phyloP scores from a whole-genome alignment of 2,113 vertebrate genomes.

The Chionodraco myersi region DNA sequence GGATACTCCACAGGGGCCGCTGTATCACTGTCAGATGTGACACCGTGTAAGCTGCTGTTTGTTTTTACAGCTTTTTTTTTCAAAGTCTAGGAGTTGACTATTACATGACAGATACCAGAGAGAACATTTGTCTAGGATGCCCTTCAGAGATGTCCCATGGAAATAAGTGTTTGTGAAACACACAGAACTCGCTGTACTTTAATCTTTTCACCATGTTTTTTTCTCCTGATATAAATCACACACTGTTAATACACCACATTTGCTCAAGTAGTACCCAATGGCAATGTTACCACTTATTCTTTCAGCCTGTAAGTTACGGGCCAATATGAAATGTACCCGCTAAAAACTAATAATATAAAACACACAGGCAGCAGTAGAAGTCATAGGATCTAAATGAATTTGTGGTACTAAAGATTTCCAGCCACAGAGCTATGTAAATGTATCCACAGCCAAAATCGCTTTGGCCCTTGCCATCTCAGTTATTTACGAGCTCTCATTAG shows the following conservation, averaged over 20 bases:
- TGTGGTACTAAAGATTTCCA: conserved; percentile 23
- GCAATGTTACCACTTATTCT: conserved; percentile 55
- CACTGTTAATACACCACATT: conserved; percentile 18
- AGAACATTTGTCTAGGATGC: conserved; percentile 45
- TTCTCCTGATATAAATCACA: conserved; percentile 55
- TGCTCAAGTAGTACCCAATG: conserved; percentile 31
- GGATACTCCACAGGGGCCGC: conserved; percentile 24
- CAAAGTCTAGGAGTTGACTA: conserved; percentile 40
- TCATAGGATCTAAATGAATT: conserved; percentile 45
- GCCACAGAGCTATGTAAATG: conserved; percentile 65
- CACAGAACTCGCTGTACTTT: conserved; percentile 21
- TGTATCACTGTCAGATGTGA: conserved; percentile 65
- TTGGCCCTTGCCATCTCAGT: conserved; percentile 54
- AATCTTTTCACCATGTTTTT: conserved; percentile 22
- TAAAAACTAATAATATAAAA: conserved; percentile 51
- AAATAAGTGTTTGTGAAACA: conserved; percentile 40
- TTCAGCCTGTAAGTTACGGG: conserved; percentile 47
- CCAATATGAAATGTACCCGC: conserved; percentile 60
- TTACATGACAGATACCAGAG: conserved; percentile 59
- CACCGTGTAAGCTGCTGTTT: conserved; percentile 61
- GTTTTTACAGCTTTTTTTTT: conserved; percentile 63
- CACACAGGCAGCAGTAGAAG: conserved; percentile 32
- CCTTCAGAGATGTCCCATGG: conserved; percentile 54
- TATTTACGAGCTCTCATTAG: conserved; percentile 81
- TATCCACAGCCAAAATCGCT: conserved; percentile 66